Evolutionary conservation across 2,888 invertebrate genomes (phyloP).

Genomic region (Nephrotoma appendiculata): DNA sequence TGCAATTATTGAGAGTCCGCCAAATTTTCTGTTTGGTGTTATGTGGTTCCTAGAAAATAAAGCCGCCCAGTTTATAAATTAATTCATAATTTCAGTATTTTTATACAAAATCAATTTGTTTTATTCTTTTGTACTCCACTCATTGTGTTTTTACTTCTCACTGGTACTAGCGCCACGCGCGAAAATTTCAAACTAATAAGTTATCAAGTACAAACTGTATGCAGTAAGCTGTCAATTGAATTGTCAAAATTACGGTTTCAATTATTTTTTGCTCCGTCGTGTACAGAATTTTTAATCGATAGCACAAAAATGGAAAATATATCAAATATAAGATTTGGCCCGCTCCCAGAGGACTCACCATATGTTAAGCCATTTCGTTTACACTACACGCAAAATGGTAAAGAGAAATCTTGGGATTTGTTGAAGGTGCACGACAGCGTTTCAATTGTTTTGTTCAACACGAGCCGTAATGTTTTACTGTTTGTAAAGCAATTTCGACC

Average conservation of each 20-base stretch:
- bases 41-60: conserved; percentile 64
- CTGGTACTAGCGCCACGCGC: neutral
- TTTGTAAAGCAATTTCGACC: conserved; percentile 90
- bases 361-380: conserved; percentile 65
- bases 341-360: conserved; percentile 48
- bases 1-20: conserved; percentile 51
- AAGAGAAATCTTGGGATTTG: conserved; percentile 68
- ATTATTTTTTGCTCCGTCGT: too few relatives aligned
- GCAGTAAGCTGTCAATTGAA: neutral
- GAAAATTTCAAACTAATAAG: neutral
- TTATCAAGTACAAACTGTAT: neutral
- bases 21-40: conserved; percentile 61
- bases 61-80: conserved; percentile 21
- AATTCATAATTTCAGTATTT: neutral
- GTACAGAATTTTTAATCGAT: too few relatives aligned
- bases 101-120: neutral
- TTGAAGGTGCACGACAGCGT: conserved; percentile 76
- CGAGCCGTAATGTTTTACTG: conserved; percentile 55
- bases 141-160: neutral
- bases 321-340: conserved; percentile 28
- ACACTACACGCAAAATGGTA: conserved; percentile 59
- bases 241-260: neutral
- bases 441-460: conserved; percentile 68
- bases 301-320: conserved; percentile 26
- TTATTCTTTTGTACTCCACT: neutral